phyloP scores from a whole-genome alignment of 2,797 vertebrate species.

The Phoebastria nigripes region DNA sequence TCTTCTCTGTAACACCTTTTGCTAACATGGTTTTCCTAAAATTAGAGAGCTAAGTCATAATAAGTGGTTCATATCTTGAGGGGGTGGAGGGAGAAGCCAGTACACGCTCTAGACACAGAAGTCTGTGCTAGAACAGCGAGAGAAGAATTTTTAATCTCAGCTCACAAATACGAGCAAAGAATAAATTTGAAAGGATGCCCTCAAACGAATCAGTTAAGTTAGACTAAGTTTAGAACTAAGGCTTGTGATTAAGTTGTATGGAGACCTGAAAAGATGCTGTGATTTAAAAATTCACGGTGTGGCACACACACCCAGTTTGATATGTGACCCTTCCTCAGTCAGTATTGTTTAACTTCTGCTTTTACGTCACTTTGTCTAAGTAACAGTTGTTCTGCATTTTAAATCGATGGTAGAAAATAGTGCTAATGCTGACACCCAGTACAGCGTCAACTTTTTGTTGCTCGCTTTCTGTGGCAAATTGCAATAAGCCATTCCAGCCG shows the following conservation, averaged over 20 bases:
- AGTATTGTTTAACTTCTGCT: too few relatives aligned
- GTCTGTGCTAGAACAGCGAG: not conserved
- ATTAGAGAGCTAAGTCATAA: not conserved
- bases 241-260: not conserved
- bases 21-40: not conserved
- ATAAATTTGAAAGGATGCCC: not conserved
- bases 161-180: not conserved
- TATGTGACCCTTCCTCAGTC: not conserved
- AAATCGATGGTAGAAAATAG: accelerated
- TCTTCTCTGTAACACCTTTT: not conserved
- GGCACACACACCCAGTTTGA: accelerated
- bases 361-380: accelerated
- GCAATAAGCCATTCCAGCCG: not conserved
- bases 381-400: not conserved
- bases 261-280: not conserved
- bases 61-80: not conserved
- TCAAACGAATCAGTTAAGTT: too few relatives aligned
- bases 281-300: accelerated
- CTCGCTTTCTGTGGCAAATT: accelerated
- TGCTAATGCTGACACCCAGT: accelerated
- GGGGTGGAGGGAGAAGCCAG: not conserved
- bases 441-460: accelerated
- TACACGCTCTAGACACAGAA: accelerated
- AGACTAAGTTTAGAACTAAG: not conserved
- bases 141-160: not conserved